These are phyloP conservation scores for Phortica variegata DNA, from an alignment of 1,140 invertebrate species.

Conservation along the genomic window DNA sequence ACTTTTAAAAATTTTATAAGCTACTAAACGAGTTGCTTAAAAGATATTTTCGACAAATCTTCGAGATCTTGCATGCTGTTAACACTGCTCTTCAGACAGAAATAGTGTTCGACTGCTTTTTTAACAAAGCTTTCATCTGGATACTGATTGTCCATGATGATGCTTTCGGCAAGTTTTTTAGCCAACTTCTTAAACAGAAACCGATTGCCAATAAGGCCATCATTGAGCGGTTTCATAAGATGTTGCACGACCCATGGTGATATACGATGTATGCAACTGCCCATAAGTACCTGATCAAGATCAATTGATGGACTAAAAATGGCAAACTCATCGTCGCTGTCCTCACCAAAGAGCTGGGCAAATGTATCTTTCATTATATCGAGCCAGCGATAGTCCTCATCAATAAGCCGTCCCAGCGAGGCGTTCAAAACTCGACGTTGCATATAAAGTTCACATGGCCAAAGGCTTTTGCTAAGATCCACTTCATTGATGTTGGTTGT, in stretches of 20 bases:
- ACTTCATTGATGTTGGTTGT: neutral
- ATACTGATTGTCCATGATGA: conserved; percentile 48
- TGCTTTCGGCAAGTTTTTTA: conserved; percentile 34
- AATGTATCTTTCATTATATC: conserved; percentile 35
- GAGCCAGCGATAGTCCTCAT: conserved; percentile 44
- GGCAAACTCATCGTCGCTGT: conserved; percentile 48
- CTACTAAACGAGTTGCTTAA: neutral
- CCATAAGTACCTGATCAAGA: conserved; percentile 40
- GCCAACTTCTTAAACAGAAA: conserved; percentile 52
- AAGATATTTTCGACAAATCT: conserved; percentile 9
- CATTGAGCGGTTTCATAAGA: conserved; percentile 42
- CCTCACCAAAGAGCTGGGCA: conserved; percentile 39
- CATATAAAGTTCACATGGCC: conserved; percentile 53
- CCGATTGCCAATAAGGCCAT: conserved; percentile 47
- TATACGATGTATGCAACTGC: conserved; percentile 45
- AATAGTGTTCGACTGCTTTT: conserved; percentile 34
- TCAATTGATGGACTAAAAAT: conserved; percentile 47
- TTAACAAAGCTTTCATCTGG: conserved; percentile 38
- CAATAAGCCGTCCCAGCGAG: conserved; percentile 28
- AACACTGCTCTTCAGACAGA: conserved; percentile 32
- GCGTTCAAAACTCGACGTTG: conserved; percentile 31
- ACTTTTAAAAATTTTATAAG: conserved; percentile 5
- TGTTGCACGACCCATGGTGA: conserved; percentile 49
- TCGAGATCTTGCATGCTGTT: conserved; percentile 28
- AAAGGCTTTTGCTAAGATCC: conserved; percentile 41